Percentiles rank a stretch among this genome's conserved stretches.
Conservation (phyloP, 2,888 invertebrate species). For the Harmothoe impar region DNA sequence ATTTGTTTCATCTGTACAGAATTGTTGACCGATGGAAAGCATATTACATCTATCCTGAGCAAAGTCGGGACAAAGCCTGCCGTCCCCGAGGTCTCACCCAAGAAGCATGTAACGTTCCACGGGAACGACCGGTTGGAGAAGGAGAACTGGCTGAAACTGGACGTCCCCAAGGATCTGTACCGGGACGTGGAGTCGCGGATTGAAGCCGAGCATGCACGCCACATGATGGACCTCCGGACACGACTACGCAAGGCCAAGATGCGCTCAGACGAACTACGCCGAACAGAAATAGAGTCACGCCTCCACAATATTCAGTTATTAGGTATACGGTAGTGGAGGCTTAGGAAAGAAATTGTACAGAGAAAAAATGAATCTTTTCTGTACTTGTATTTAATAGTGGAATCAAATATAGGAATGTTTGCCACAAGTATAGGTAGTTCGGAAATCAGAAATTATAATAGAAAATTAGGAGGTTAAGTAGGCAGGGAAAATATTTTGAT, state of each 20-base stretch:
- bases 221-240: constrained; percentile 47
- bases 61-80: constrained; percentile 6
- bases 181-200: constrained; percentile 24
- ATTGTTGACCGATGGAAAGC: constrained; percentile 46
- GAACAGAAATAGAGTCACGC: constrained; percentile 46
- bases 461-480: too few relatives aligned
- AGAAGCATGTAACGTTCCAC: constrained; percentile 58
- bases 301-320: constrained; percentile 48
- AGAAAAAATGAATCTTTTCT: too few relatives aligned
- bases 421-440: too few relatives aligned
- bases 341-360: not conserved
- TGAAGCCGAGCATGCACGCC: constrained; percentile 46
- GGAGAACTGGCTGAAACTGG: constrained; percentile 10
- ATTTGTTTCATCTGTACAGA: constrained; percentile 52
- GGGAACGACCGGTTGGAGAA: not conserved
- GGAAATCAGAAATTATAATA: too few relatives aligned
- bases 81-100: not conserved
- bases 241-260: constrained; percentile 55
- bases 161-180: constrained; percentile 13
- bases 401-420: too few relatives aligned
- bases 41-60: constrained; percentile 51
- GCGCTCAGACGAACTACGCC: constrained; percentile 29
- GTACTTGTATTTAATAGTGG: too few relatives aligned
- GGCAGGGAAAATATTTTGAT: too few relatives aligned
- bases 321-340: constrained; percentile 40